Conservation (phyloP, 2,113 vertebrate species). For the Poeciliopsis prolifica region DNA sequence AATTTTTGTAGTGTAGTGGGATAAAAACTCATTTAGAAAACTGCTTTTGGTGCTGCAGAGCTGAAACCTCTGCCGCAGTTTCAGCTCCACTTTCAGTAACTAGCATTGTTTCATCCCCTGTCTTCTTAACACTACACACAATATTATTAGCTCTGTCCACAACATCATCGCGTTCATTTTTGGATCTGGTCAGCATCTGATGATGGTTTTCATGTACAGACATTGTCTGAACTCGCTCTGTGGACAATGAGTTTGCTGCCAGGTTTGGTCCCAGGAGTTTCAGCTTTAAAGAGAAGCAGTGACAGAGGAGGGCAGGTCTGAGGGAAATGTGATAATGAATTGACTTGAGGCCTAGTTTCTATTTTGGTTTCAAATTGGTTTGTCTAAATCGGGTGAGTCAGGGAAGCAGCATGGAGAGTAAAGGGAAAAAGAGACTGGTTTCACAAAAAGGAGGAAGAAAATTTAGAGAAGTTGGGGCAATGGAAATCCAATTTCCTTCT, state of each 20-base stretch:
- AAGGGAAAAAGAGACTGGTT: constrained; percentile 3
- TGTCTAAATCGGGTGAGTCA: constrained; percentile 62
- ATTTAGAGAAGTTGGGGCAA: background rate
- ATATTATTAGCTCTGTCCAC: background rate
- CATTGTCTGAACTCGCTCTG: constrained; percentile 35
- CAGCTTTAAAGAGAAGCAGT: constrained; percentile 46
- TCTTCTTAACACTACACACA: background rate
- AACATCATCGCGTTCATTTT: background rate
- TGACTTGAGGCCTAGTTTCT: constrained; percentile 71
- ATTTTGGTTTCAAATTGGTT: constrained; percentile 64
- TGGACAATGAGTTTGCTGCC: constrained; percentile 65
- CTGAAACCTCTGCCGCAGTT: no score
- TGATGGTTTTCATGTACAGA: background rate
- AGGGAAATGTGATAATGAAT: constrained; percentile 72
- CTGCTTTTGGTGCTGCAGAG: no score
- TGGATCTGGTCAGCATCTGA: background rate
- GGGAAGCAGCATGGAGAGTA: constrained; percentile 39
- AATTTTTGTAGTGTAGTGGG: no score
- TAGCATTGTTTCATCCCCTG: background rate
- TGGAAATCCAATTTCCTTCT: no score
- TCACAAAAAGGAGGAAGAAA: constrained; percentile 17
- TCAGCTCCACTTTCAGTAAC: background rate
- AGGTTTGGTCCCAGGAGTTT: constrained; percentile 53
- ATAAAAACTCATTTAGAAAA: no score
- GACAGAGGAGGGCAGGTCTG: constrained; percentile 48